A percentile compares a stretch with the other conserved stretches of the same genome.
Evolutionary conservation across 2,888 invertebrate species (phyloP).

Genomic region (Nomada hirtipes): DNA sequence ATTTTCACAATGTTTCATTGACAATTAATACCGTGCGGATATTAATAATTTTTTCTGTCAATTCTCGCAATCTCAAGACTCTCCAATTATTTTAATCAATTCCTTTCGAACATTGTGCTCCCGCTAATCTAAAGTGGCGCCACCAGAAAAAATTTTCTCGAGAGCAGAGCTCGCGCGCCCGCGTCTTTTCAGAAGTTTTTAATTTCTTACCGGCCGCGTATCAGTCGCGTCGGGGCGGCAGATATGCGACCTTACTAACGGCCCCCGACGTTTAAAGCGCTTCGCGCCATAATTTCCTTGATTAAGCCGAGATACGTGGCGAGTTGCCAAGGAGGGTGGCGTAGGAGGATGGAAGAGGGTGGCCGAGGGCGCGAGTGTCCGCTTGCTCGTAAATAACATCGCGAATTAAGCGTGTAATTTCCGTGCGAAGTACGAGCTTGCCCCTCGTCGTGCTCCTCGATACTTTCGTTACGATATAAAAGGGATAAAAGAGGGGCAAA

Average conservation of each 20-base stretch:
- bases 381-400: constrained; percentile 75
- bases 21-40: too few species aligned
- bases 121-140: too few species aligned
- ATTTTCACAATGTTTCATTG: too few species aligned
- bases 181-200: constrained; percentile 60
- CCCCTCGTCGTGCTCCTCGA: constrained; percentile 30
- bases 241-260: constrained; percentile 72
- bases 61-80: constrained; percentile 19
- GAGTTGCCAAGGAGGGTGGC: constrained; percentile 70
- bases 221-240: constrained; percentile 56
- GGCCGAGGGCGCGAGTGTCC: constrained; percentile 61
- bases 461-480: constrained; percentile 59
- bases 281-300: constrained; percentile 77
- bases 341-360: constrained; percentile 35
- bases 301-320: constrained; percentile 77
- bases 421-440: constrained; percentile 70
- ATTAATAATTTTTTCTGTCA: too few species aligned
- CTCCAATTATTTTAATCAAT: constrained; percentile 23
- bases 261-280: constrained; percentile 74
- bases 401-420: constrained; percentile 77
- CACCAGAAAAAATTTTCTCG: background rate
- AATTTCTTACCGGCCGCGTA: constrained; percentile 57
- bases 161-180: constrained; percentile 22
- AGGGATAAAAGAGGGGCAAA: background rate
- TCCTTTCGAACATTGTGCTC: background rate